Evolutionary conservation across 2,888 invertebrate genomes (phyloP).

Genomic region (Xestia sexstrigata): DNA sequence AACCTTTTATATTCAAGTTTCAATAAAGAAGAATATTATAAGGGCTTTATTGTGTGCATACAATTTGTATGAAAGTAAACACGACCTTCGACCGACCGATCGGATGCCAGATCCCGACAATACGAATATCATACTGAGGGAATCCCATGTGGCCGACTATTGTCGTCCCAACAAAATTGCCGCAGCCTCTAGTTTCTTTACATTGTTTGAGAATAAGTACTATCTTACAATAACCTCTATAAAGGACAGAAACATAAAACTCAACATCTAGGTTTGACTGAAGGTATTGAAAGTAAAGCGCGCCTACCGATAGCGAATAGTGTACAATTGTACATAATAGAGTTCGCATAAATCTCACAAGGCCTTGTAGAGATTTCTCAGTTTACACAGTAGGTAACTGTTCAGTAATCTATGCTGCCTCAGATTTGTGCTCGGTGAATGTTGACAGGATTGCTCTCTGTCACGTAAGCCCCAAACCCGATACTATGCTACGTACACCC

Average conservation of each 20-base stretch:
- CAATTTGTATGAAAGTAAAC: conserved; percentile 71
- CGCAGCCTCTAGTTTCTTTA: conserved; percentile 66
- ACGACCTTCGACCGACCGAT: conserved; percentile 66
- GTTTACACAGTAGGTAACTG: background rate
- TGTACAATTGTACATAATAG: background rate
- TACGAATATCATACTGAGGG: conserved; percentile 58
- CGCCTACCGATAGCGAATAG: background rate
- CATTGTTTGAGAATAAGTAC: conserved; percentile 69
- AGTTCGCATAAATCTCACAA: background rate
- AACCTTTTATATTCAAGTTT: conserved; percentile 51
- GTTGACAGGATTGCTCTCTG: conserved; percentile 2
- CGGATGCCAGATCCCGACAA: conserved; percentile 66
- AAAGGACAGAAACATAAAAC: conserved; percentile 45
- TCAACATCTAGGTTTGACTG: conserved; percentile 19
- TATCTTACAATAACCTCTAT: conserved; percentile 67
- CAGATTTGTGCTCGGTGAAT: background rate
- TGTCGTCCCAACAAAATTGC: conserved; percentile 72
- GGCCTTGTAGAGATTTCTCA: background rate
- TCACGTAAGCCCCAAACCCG: conserved; percentile 4
- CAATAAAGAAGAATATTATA: conserved; percentile 49
- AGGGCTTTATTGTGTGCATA: conserved; percentile 70
- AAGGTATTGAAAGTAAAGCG: conserved; percentile 21
- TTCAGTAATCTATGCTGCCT: conserved; percentile 21
- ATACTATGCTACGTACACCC: background rate
- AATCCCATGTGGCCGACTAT: conserved; percentile 72